phyloP scores from a whole-genome alignment of 2,113 vertebrate genomes.

The Antennarius striatus region DNA sequence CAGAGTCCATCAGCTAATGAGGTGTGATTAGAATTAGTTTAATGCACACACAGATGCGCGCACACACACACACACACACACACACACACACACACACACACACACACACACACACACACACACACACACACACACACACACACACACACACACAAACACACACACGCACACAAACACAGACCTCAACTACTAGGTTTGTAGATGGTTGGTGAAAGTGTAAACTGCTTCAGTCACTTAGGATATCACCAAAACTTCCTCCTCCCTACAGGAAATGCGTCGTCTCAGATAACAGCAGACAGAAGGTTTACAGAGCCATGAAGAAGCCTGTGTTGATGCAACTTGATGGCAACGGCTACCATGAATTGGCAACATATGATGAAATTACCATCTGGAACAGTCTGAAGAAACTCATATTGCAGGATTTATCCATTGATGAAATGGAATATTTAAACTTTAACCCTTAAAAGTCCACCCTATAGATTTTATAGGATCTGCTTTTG shows the following conservation, averaged over 20 bases:
- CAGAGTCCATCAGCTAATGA: conserved; percentile 72
- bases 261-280: background rate
- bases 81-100: background rate
- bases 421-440: too few species aligned
- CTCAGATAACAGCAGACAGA: conserved; percentile 1
- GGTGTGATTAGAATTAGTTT: conserved; percentile 64
- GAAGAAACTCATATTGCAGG: background rate
- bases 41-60: conserved; percentile 37
- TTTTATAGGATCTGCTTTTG: too few species aligned
- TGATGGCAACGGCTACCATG: conserved; percentile 4
- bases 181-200: too few species aligned
- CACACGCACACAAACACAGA: too few species aligned
- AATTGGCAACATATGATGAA: background rate
- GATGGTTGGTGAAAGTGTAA: too few species aligned
- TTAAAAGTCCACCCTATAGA: too few species aligned
- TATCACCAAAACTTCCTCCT: conserved; percentile 6
- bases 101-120: background rate
- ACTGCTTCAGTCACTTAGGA: conserved; percentile 34
- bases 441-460: too few species aligned
- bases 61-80: too few species aligned
- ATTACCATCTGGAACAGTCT: background rate
- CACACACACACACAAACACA: background rate
- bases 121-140: background rate
- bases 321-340: background rate
- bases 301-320: background rate